These are phyloP conservation scores for Drosophila malerkotliana DNA, from an alignment of 1,140 invertebrate genomes.

Conservation along the genomic window DNA sequence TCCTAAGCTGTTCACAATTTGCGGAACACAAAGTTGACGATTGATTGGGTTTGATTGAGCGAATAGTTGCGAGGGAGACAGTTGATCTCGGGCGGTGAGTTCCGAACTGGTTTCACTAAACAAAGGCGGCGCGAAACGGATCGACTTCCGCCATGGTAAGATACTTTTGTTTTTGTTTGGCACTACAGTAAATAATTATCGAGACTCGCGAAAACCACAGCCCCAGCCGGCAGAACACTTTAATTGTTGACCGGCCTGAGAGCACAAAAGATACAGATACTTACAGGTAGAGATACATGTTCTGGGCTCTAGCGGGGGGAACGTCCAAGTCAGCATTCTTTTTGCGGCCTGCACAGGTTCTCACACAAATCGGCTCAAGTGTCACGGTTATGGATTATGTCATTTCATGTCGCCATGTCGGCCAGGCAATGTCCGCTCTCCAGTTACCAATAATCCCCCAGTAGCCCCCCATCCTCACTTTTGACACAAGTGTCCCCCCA, in stretches of 20 bases:
- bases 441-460: constrained; percentile 14
- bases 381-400: constrained; percentile 73
- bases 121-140: constrained; percentile 39
- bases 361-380: constrained; percentile 65
- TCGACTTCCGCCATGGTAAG: constrained; percentile 64
- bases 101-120: constrained; percentile 63
- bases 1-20: constrained; percentile 62
- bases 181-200: constrained; percentile 38
- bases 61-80: constrained; percentile 64
- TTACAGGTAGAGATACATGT: not conserved
- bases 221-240: constrained; percentile 24
- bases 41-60: constrained; percentile 73
- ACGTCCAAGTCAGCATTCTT: constrained; percentile 25
- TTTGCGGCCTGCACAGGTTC: constrained; percentile 47
- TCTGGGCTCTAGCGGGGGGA: not conserved
- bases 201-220: constrained; percentile 35
- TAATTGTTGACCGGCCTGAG: constrained; percentile 23
- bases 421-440: constrained; percentile 21
- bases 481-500: not conserved
- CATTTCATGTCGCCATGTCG: constrained; percentile 46
- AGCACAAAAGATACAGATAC: constrained; percentile 9
- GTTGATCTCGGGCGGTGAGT: constrained; percentile 42
- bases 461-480: not conserved
- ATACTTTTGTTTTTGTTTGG: constrained; percentile 41
- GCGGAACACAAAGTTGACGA: constrained; percentile 73